Evolutionary conservation across 1,140 invertebrate species (phyloP).

Genomic region (Lutraria rhynchaena): DNA sequence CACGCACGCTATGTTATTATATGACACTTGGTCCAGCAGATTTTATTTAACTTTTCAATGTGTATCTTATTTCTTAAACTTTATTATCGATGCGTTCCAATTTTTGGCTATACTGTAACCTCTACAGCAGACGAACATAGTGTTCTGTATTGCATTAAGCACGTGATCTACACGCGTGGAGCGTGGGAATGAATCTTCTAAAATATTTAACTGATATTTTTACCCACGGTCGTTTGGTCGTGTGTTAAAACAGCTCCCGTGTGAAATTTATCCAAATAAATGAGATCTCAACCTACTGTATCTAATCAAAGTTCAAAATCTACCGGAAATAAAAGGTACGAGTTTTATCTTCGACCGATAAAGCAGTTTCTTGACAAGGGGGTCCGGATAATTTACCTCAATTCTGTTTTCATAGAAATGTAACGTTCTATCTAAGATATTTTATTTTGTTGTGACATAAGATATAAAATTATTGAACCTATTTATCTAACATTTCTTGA

Average conservation of each 20-base stretch:
- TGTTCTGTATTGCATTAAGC: conserved; percentile 30
- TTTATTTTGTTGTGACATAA: too few species aligned
- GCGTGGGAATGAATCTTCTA: conserved; percentile 65
- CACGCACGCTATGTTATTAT: conserved; percentile 17
- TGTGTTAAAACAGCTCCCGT: conserved; percentile 51
- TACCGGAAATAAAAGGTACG: conserved; percentile 27
- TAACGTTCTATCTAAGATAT: too few species aligned
- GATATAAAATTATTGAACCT: too few species aligned
- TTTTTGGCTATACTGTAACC: not conserved
- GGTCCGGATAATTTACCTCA: too few species aligned
- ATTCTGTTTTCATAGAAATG: too few species aligned
- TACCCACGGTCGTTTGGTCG: conserved; percentile 53
- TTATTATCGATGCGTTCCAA: not conserved
- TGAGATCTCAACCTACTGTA: conserved; percentile 36
- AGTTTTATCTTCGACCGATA: too few species aligned
- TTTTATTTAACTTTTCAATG: conserved; percentile 38
- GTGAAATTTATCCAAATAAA: conserved; percentile 55
- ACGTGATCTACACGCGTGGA: conserved; percentile 67
- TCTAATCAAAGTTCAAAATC: conserved; percentile 37
- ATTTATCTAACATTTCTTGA: too few species aligned
- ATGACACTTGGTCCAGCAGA: conserved; percentile 31
- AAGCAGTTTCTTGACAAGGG: too few species aligned
- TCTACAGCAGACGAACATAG: conserved; percentile 46
- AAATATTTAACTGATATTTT: conserved; percentile 46
- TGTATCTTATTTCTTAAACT: too few species aligned